Evolutionary conservation across 2,888 invertebrate genomes (phyloP).

Genomic region (Thereva nobilitata): DNA sequence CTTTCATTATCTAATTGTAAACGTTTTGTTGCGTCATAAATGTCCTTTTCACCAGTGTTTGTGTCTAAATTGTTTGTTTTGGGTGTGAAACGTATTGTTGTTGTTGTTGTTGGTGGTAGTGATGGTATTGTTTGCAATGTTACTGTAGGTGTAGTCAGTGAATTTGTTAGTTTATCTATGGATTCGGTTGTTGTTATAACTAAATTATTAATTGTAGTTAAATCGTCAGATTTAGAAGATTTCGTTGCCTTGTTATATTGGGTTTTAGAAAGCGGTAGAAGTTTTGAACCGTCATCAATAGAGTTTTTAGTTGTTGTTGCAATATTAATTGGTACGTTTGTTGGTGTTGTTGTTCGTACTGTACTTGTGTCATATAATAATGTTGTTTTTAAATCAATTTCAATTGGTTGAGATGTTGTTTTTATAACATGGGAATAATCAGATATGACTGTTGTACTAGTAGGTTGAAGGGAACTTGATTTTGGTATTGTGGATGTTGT

Average conservation of each 20-base stretch:
- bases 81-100: conserved; percentile 15
- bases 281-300: conserved; percentile 11
- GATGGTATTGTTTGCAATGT: conserved; percentile 1
- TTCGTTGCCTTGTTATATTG: conserved; percentile 26
- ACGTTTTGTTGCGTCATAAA: no score
- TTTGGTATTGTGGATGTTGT: neutral
- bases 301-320: conserved; percentile 21
- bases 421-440: conserved; percentile 1
- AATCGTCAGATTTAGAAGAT: conserved; percentile 2
- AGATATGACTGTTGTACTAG: neutral
- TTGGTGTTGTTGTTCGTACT: neutral
- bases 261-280: conserved; percentile 11
- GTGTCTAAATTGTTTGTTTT: conserved; percentile 3
- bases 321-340: neutral
- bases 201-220: neutral
- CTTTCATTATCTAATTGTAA: neutral
- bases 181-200: neutral
- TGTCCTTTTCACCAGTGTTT: no score
- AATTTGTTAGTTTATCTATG: conserved; percentile 15
- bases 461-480: no score
- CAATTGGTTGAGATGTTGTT: conserved; percentile 1
- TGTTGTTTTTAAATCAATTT: conserved; percentile 47
- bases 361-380: conserved; percentile 44
- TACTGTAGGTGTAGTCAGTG: conserved; percentile 19
- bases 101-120: conserved; percentile 13